phyloP scores from a whole-genome alignment of 2,113 vertebrate species.

The Ptychochromis oligacanthus region DNA sequence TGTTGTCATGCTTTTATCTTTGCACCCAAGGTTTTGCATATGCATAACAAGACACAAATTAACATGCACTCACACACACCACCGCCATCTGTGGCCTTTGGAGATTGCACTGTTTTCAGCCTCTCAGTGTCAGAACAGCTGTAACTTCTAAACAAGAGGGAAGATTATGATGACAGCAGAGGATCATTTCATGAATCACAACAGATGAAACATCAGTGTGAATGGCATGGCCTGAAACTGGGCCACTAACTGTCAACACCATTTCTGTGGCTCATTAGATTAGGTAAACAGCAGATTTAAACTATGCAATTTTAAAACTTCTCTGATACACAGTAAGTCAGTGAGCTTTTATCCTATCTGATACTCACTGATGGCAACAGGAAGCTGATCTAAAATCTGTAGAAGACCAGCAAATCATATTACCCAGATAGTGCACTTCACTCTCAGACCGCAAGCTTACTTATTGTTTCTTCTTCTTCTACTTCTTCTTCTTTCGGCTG shows the following conservation, averaged over 20 bases:
- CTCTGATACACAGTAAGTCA: not conserved
- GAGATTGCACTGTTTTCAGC: slow-evolving; percentile 38
- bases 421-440: too few relatives aligned
- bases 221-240: not conserved
- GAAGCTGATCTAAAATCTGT: too few relatives aligned
- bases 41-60: slow-evolving; percentile 21
- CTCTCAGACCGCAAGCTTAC: too few relatives aligned
- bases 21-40: not conserved
- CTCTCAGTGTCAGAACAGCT: slow-evolving; percentile 37
- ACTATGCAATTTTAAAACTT: not conserved
- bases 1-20: not conserved
- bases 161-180: slow-evolving; percentile 28
- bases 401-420: too few relatives aligned
- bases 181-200: slow-evolving; percentile 29
- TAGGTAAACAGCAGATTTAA: not conserved
- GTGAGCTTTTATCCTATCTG: not conserved
- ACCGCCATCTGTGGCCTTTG: slow-evolving; percentile 36
- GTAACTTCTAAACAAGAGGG: slow-evolving; percentile 35
- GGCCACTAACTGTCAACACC: not conserved
- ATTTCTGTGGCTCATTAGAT: slow-evolving; percentile 7
- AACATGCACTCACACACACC: slow-evolving; percentile 31
- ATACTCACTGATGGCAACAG: not conserved
- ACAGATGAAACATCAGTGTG: slow-evolving; percentile 20
- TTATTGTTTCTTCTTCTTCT: too few relatives aligned
- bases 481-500: too few relatives aligned